Base-by-base conservation (phyloP, 2,113 vertebrate genomes). In the Chaetodon auriga region DNA sequence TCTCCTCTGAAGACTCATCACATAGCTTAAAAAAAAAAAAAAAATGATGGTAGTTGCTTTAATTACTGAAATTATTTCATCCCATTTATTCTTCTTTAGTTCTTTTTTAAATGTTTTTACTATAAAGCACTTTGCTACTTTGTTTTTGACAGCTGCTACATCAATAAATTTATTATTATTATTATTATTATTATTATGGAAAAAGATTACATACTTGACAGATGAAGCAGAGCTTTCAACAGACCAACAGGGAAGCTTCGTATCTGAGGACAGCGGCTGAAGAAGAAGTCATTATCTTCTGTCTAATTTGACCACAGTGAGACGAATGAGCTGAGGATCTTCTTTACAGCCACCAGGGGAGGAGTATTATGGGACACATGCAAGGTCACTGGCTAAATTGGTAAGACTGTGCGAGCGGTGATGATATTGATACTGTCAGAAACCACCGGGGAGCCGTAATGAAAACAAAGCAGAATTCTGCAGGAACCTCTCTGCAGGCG, bases 311-410 rank as follows among this genome's bases (percentile, higher is more conserved):
- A 85, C 75, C 55, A 65, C 35, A 78, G 63, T 36, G 80, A 85
- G 80, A 85, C 25, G 1, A 57, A 90, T 61, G 83, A 81, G 88
- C 43, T 30, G 38, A 25, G 64, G 13, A 7, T 55, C 68, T 46
- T 79, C 78, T 88, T 83, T 81, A 88, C 58, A 51, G 18, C 58
- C 64, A 53, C 66, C 75, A 8, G 13, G 75, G 84, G 78, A 78
- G 18, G 61, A 69, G 38, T n/a, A 46, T 68, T 19, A 53, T 23
- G 46, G 69, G 49, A 13, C 62, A 65, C 51, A 82, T 58, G 75
- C 81, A 82, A 89, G 82, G 89, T 87, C 89, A 87, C 25, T 7
- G 2, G 68, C 54, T 83, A 48, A 78, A 90, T 66, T 70, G 81
- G 66, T 43, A 53, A 69, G 14, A 16, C 81, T 74, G 45, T 19